Evolutionary conservation across 2,113 vertebrate genomes (phyloP).

Genomic region (Genyomyrus donnyi): DNA sequence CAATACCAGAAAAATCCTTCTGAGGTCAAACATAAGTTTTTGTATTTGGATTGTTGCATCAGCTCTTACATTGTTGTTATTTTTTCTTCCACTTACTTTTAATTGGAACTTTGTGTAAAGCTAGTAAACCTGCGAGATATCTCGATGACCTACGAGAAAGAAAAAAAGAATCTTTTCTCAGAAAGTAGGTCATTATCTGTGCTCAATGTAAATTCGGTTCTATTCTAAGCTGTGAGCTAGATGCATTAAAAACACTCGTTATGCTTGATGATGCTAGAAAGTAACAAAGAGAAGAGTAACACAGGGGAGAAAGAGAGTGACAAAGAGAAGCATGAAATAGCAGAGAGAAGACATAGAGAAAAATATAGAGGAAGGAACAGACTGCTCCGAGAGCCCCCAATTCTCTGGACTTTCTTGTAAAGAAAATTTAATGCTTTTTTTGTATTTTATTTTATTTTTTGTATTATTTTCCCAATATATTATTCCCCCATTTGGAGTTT

Average conservation of each 20-base stretch:
- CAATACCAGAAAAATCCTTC: neutral
- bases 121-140: neutral
- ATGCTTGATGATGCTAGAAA: neutral
- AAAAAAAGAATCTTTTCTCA: neutral
- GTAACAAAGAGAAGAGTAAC: conserved; percentile 2
- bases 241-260: neutral
- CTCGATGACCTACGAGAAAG: conserved; percentile 1
- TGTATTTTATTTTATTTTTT: neutral
- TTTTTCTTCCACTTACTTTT: neutral
- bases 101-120: neutral
- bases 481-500: neutral
- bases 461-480: neutral
- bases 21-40: neutral
- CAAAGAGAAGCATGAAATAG: neutral
- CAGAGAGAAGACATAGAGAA: neutral
- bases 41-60: neutral
- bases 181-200: conserved; percentile 21
- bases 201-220: conserved; percentile 14
- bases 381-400: neutral
- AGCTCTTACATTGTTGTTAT: neutral
- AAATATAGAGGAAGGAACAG: neutral
- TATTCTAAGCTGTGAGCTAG: conserved; percentile 16
- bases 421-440: neutral
- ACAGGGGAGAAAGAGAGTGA: neutral
- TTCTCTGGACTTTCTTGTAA: neutral